Evolutionary conservation across 2,797 vertebrate genomes (phyloP).

Genomic region (Tiaroga cobitis): DNA sequence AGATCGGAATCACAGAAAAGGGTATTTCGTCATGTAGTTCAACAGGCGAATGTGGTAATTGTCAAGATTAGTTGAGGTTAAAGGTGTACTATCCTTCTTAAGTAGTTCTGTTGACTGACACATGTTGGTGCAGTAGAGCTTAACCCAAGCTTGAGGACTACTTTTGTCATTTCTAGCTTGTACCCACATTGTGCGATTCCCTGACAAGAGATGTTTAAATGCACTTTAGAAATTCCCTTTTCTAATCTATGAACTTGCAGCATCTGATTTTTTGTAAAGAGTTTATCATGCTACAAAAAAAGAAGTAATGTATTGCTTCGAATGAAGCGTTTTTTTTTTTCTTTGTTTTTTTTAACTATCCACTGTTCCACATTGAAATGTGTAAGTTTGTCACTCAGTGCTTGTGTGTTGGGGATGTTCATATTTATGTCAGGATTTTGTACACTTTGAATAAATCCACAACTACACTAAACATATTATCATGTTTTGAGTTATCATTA

Average conservation of each 20-base stretch:
- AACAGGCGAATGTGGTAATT: conserved; percentile 8
- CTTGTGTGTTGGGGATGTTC: conserved; percentile 58
- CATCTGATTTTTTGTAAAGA: conserved; percentile 60
- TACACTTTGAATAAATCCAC: conserved; percentile 65
- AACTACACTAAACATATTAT: conserved; percentile 45
- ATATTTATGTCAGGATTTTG: conserved; percentile 65
- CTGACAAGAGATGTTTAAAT: conserved; percentile 57
- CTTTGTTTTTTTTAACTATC: conserved; percentile 35
- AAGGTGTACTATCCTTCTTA: neutral
- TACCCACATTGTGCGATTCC: conserved; percentile 61
- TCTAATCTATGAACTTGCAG: conserved; percentile 58
- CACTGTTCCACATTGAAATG: conserved; percentile 59
- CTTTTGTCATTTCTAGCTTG: conserved; percentile 50
- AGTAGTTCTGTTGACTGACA: conserved; percentile 53
- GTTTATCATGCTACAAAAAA: conserved; percentile 57
- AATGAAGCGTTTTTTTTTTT: conserved; percentile 56
- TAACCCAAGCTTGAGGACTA: conserved; percentile 33
- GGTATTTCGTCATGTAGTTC: conserved; percentile 32
- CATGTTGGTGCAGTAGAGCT: conserved; percentile 44
- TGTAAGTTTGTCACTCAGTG: conserved; percentile 58
- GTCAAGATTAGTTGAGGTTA: conserved; percentile 4
- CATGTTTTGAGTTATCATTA: conserved; percentile 38
- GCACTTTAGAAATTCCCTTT: conserved; percentile 70
- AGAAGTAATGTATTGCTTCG: conserved; percentile 62
- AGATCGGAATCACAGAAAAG: conserved; percentile 29